Evolutionary conservation across 2,113 vertebrate species (phyloP).

Genomic region (Odocoileus virginianus): DNA sequence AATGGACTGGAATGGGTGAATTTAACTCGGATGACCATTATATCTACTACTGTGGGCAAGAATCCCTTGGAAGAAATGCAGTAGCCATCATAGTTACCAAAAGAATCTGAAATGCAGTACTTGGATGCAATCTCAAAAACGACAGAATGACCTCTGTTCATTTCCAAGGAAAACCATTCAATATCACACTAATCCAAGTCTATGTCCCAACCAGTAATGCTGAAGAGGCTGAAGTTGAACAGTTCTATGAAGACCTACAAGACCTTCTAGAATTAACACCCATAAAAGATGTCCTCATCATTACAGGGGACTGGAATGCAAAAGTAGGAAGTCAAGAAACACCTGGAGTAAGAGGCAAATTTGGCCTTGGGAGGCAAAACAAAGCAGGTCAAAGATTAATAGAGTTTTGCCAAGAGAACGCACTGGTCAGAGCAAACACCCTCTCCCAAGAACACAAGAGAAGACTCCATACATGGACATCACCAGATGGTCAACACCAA

Average conservation of each 20-base stretch:
- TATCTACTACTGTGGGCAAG: background rate
- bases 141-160: background rate
- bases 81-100: background rate
- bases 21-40: background rate
- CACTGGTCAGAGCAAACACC: background rate
- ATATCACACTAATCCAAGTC: background rate
- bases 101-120: background rate
- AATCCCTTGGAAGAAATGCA: background rate
- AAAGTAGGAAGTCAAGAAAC: background rate
- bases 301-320: background rate
- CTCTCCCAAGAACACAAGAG: background rate
- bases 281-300: background rate
- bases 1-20: background rate
- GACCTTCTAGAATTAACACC: background rate
- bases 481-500: fast-evolving
- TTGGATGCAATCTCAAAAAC: background rate
- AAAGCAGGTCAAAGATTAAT: background rate
- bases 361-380: background rate
- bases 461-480: background rate
- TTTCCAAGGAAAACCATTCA: background rate
- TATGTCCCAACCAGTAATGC: background rate
- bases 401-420: background rate
- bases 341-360: background rate
- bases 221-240: background rate
- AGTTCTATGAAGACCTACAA: background rate